Evolutionary conservation across 2,797 vertebrate genomes (phyloP), one percentile per base, ranked within the genome.

Genomic region (Pseudomugil gertrudae): DNA sequence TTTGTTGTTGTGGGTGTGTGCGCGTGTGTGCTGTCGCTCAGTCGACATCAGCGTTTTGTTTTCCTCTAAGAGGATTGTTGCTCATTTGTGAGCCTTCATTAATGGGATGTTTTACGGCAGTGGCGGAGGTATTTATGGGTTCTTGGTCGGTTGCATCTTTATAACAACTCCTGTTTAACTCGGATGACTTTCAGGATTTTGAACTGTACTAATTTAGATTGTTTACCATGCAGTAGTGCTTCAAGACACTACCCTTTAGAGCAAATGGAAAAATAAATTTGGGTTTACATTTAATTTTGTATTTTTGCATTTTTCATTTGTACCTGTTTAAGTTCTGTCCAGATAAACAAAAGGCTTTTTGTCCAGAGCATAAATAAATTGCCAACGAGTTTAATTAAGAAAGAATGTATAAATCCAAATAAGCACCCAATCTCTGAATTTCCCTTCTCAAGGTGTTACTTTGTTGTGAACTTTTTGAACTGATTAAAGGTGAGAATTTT

Each of bases 1-100:
- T 47, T 27, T 26, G 48, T 51, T 51, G 67, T 84, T 83, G 82
- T 83, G 83, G 58, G 80, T 84, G 85, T 77, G 84, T 72, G 86
- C 66, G 84, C 57, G 86, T 86, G 95, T 95, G 96, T 96, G 96
- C 95, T 98, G 96, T 98, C 95, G 96, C 96, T 92, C 92, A 95
- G 97, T 96, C 96, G 96, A 98, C 96, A 98, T 98, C 95, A 96
- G 96, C 95, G 96, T 98, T 99, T 98, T 96, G 96, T 98, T 99
- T 98, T 99, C 94, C 98, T 99, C 97, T 98, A 95, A 97, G 97
- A 99, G 98, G 97, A 99, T 95, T 95, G 96, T 96, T 96, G 96
- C 96, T 98, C 96, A 95, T 95, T 96, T 96, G 95, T 95, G 96
- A 98, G 96, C 97, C 94, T 96, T 97, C 96, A 96, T 97, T 96